Evolutionary conservation across 2,113 vertebrate species (phyloP).

Genomic region (Hystrix brachyura): DNA sequence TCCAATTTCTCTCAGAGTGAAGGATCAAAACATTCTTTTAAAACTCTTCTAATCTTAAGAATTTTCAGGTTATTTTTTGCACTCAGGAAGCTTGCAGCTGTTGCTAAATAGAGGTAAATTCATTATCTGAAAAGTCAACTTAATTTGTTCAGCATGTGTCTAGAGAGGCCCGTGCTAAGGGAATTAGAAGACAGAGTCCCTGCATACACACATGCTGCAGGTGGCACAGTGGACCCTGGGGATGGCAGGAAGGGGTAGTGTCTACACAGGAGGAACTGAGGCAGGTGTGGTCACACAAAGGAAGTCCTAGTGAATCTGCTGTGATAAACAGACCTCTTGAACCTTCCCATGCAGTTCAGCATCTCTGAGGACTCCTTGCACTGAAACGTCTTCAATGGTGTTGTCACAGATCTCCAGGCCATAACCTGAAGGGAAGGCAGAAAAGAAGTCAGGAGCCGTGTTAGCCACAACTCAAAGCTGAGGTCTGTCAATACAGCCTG

Average conservation of each 20-base stretch:
- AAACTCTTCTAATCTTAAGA: background rate
- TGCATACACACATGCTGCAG: too few relatives aligned
- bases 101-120: conserved; percentile 57
- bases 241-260: background rate
- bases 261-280: background rate
- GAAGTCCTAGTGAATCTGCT: background rate
- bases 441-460: background rate
- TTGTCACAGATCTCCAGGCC: background rate
- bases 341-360: background rate
- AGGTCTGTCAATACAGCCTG: background rate
- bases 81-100: background rate
- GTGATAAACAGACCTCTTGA: background rate
- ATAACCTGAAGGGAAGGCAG: background rate
- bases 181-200: background rate
- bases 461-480: fast-evolving
- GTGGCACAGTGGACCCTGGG: background rate
- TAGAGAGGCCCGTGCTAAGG: background rate
- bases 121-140: conserved; percentile 7
- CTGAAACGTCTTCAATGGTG: fast-evolving
- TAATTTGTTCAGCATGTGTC: background rate
- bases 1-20: background rate
- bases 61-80: conserved; percentile 40
- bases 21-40: conserved; percentile 39
- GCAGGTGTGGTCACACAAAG: background rate
- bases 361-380: background rate